phyloP scores from a whole-genome alignment of 2,797 vertebrate species.

The Dryobates pubescens region DNA sequence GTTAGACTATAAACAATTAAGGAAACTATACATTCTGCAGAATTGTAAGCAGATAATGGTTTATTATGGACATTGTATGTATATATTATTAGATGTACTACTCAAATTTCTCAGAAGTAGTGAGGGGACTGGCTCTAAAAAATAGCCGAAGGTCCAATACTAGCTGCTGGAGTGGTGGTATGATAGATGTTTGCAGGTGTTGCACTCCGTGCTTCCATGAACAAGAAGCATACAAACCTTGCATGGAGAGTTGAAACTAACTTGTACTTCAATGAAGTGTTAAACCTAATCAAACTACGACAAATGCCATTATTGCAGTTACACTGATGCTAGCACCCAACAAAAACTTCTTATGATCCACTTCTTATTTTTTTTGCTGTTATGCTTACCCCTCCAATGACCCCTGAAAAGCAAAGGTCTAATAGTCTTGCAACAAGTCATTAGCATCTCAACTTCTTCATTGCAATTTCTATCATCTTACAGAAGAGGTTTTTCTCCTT shows the following conservation, averaged over 20 bases:
- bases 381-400: not conserved
- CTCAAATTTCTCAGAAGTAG: not conserved
- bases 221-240: not conserved
- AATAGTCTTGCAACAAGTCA: not conserved
- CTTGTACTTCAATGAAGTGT: not conserved
- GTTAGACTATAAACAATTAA: not conserved
- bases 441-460: not conserved
- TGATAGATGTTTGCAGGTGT: not conserved
- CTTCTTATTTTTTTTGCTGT: not conserved
- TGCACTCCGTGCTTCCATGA: not conserved
- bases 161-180: not conserved
- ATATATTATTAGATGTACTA: not conserved
- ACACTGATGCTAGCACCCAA: not conserved
- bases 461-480: not conserved
- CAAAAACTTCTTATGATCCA: not conserved
- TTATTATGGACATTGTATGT: not conserved
- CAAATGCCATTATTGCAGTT: not conserved
- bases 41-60: not conserved
- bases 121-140: not conserved
- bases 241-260: not conserved
- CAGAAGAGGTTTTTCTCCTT: not conserved
- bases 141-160: not conserved
- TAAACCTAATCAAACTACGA: not conserved
- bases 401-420: not conserved
- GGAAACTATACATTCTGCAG: not conserved